Percentiles rank a stretch among this genome's conserved stretches.
These are phyloP conservation scores for Xenopus petersii DNA, from an alignment of 2,797 vertebrate species.

Conservation along the genomic window DNA sequence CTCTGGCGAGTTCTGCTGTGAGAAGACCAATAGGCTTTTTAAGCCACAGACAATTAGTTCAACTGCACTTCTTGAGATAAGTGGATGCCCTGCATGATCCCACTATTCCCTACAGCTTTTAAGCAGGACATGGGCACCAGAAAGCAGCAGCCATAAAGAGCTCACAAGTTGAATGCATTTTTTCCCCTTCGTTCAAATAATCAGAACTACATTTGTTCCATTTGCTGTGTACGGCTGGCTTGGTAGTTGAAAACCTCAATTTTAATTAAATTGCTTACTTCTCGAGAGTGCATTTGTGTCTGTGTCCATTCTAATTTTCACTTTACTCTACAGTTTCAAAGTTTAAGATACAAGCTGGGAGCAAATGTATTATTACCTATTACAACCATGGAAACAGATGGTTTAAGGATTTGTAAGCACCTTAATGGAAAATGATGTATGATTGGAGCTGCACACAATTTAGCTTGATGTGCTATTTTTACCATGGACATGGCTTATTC, in stretches of 20 bases:
- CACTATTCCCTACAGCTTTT: not conserved
- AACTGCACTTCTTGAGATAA: conserved; percentile 30
- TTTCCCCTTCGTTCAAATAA: conserved; percentile 28
- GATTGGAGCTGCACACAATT: not conserved
- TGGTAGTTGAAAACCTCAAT: conserved; percentile 31
- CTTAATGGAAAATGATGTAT: conserved; percentile 3
- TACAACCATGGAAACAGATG: conserved; percentile 34
- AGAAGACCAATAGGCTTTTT: conserved; percentile 6
- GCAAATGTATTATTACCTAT: conserved; percentile 16
- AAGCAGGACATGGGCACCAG: conserved; percentile 31
- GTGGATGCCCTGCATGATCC: conserved; percentile 34
- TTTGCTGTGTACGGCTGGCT: conserved; percentile 27
- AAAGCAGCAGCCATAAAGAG: conserved; percentile 34
- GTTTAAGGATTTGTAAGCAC: conserved; percentile 29
- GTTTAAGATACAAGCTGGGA: conserved; percentile 31
- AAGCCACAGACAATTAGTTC: not conserved
- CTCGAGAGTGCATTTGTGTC: conserved; percentile 23
- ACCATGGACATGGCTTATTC: too few species aligned
- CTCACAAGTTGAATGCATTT: conserved; percentile 36
- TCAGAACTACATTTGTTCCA: conserved; percentile 38
- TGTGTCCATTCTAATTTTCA: conserved; percentile 35
- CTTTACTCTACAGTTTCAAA: conserved; percentile 35
- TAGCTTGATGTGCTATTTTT: too few species aligned
- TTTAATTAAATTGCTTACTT: conserved; percentile 47
- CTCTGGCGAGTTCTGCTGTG: conserved; percentile 16